Evolutionary conservation across 2,888 invertebrate species (phyloP), one percentile per base, ranked within the genome.

Genomic region (Cephus nigrinus): DNA sequence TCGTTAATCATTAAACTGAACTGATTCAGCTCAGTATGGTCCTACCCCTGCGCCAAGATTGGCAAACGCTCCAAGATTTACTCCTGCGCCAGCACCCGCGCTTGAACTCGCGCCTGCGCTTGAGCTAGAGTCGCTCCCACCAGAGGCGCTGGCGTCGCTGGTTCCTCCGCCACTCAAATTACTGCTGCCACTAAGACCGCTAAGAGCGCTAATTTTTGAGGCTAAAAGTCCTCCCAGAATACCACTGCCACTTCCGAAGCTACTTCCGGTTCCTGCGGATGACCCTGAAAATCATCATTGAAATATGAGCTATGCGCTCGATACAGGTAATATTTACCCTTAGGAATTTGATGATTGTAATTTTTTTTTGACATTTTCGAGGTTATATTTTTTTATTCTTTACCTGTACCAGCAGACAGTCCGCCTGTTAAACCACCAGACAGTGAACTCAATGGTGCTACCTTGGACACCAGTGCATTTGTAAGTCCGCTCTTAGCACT

Each of bases 351-450:
- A 2, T 9, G 55, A 9, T 23, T 23, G 23, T 55, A 55, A 55
- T 55, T 55, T 9, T 23, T 23, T 9, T 9, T 5, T 35, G 35
- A 36, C 23, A 2, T 55, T 23, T 55, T 55, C 23, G 23, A 23
- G 55, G 55, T 55, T 55, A 55, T 55, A 55, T 9, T 55, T 9
- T 55, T 55, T 1, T 15, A 23, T 55, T 9, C 9, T 55, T 23
- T 55, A 55, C 55, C 55, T 55, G 55, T 23, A 1, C 55, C 55
- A 55, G 23, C 23, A 23, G 55, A 23, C 55, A 55, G 55, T 23
- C 94, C 94, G 80, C 93, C 92, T 80, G 94, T 93, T 80, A 94
- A 89, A 75, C 94, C 94, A 75, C 94, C 94, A 80, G 93, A 89
- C 77, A 94, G 88, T 0, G 94, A 93, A 75, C 93, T 92, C 79